A percentile compares a stretch with the other conserved stretches of the same genome.
Conservation (phyloP, 2,888 invertebrate species). For the Tridacna gigas region DNA sequence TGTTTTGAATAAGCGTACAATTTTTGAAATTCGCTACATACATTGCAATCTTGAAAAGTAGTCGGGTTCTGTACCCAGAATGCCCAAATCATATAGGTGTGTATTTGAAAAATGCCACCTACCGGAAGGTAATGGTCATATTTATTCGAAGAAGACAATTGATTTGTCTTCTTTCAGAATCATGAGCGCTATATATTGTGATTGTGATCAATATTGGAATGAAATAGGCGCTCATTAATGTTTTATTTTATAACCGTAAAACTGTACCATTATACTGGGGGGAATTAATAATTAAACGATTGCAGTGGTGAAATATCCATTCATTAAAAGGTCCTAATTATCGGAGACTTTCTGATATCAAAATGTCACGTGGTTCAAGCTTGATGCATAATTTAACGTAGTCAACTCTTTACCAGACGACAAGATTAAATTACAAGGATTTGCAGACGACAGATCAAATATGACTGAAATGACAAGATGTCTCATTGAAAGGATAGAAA, state of each 20-base stretch:
- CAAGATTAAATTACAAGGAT: too few relatives aligned
- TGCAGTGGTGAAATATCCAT: neutral
- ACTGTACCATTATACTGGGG: neutral
- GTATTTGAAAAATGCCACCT: too few relatives aligned
- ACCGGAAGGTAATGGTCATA: too few relatives aligned
- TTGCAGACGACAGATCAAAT: neutral
- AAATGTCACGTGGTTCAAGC: neutral
- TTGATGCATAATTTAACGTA: too few relatives aligned
- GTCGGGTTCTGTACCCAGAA: too few relatives aligned
- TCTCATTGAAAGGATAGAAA: neutral
- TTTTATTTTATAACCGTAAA: neutral
- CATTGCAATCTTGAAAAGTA: too few relatives aligned
- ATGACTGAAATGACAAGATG: neutral
- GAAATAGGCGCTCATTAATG: constrained; percentile 7
- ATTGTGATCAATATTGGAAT: constrained; percentile 1
- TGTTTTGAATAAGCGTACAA: too few relatives aligned
- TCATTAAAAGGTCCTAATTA: too few relatives aligned
- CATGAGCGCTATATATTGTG: neutral
- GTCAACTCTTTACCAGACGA: too few relatives aligned
- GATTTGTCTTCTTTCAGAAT: neutral
- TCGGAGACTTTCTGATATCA: neutral
- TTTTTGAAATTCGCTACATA: too few relatives aligned
- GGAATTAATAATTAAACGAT: constrained; percentile 11
- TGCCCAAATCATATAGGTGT: too few relatives aligned
- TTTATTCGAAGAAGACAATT: too few relatives aligned